Conservation (phyloP, 2,113 vertebrate genomes). For the cat (Felis catus) region DNA sequence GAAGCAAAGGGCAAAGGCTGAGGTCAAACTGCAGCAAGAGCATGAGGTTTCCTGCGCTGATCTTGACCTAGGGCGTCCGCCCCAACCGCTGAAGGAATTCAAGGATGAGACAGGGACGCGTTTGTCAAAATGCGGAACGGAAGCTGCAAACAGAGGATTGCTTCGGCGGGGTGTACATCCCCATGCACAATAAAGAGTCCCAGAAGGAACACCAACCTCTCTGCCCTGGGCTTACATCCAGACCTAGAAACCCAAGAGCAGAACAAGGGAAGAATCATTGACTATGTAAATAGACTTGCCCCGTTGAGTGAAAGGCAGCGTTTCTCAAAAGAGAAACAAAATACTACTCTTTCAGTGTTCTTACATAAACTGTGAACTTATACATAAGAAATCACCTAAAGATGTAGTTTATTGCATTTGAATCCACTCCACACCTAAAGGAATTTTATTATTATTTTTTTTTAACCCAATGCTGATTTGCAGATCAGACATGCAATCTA, state of each 20-base stretch:
- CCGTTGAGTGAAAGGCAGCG: background rate
- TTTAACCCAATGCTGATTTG: conserved; percentile 22
- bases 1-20: conserved; percentile 32
- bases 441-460: background rate
- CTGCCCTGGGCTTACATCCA: background rate
- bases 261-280: background rate
- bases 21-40: background rate
- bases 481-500: background rate
- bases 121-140: background rate
- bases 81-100: conserved; percentile 10
- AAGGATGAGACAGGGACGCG: background rate
- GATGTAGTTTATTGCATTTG: background rate
- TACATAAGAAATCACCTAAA: conserved; percentile 30
- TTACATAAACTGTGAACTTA: background rate
- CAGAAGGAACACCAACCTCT: background rate
- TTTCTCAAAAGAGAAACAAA: conserved; percentile 43
- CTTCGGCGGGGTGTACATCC: background rate
- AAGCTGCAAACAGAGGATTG: background rate
- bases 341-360: background rate
- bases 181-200: background rate
- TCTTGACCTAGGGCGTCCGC: background rate
- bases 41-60: background rate
- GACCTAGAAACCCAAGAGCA: conserved; percentile 18
- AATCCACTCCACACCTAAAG: background rate
- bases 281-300: background rate